Percentiles rank a stretch among this genome's conserved stretches.
phyloP scores from a whole-genome alignment of 1,140 invertebrate species.

The Diachasmimorpha longicaudata region DNA sequence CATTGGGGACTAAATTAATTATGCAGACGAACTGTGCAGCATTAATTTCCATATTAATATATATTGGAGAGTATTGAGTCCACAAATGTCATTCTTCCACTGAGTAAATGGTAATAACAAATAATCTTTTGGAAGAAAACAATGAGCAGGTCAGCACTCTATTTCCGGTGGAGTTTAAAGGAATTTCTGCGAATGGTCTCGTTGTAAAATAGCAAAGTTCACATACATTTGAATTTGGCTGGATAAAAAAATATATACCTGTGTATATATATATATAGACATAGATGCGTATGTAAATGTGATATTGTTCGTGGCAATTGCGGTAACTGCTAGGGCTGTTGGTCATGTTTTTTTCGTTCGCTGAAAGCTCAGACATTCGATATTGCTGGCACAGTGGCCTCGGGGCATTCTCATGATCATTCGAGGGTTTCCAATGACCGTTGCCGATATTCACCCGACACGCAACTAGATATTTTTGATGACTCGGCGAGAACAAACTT shows the following conservation, averaged over 20 bases:
- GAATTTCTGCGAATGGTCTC: too few relatives aligned
- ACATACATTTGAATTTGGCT: background rate
- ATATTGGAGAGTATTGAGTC: background rate
- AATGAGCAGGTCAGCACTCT: too few relatives aligned
- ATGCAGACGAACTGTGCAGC: slow-evolving; percentile 49
- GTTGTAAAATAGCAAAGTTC: too few relatives aligned
- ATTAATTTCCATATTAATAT: slow-evolving; percentile 33
- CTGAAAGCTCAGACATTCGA: background rate
- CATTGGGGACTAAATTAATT: slow-evolving; percentile 50
- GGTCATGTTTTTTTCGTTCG: background rate
- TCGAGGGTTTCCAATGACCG: background rate
- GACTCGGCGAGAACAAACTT: too few relatives aligned
- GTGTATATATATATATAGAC: too few relatives aligned
- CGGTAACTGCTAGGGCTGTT: background rate
- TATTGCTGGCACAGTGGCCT: background rate
- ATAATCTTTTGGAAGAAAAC: too few relatives aligned
- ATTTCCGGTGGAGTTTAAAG: too few relatives aligned
- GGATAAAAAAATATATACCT: too few relatives aligned
- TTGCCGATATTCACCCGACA: background rate
- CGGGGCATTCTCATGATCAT: background rate
- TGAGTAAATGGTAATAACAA: too few relatives aligned
- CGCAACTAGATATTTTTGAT: background rate
- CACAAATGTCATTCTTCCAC: background rate
- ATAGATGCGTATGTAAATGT: background rate
- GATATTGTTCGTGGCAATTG: background rate